Evolutionary conservation across 92 coral and sea anemone species (phyloP).

Genomic region (Parazoanthus swiftii): DNA sequence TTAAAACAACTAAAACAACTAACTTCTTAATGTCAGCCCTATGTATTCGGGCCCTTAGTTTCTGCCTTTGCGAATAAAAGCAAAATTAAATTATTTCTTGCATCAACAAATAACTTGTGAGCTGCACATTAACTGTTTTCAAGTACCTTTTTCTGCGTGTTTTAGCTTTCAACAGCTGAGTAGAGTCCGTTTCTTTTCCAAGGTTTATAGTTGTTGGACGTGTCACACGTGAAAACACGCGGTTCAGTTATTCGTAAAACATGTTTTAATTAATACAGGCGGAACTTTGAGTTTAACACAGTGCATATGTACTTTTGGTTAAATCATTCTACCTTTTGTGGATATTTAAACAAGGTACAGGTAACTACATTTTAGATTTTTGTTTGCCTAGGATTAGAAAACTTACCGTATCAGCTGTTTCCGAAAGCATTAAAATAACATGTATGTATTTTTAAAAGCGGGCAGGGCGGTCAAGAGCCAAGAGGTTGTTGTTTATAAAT

Average conservation of each 20-base stretch:
- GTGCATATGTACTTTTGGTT: constrained; percentile 26
- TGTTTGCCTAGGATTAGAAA: constrained; percentile 24
- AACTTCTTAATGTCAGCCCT: constrained; percentile 25
- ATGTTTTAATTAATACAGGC: constrained; percentile 15
- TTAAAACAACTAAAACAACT: constrained; percentile 30
- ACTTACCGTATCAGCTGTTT: constrained; percentile 26
- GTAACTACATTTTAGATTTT: constrained; percentile 31
- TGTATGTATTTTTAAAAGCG: constrained; percentile 15
- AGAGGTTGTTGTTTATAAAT: constrained; percentile 23
- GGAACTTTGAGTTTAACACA: constrained; percentile 33
- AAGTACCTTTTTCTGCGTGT: constrained; percentile 15
- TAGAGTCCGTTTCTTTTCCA: constrained; percentile 25
- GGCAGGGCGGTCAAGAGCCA: constrained; percentile 19
- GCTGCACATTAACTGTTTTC: constrained; percentile 27
- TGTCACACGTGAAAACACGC: constrained; percentile 31
- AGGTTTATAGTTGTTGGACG: constrained; percentile 32
- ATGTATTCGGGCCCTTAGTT: constrained; percentile 22
- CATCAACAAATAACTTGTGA: constrained; percentile 21
- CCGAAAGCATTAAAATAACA: constrained; percentile 29
- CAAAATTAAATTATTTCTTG: constrained; percentile 6
- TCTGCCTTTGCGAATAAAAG: constrained; percentile 22
- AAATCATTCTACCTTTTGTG: constrained; percentile 9
- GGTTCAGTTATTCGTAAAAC: constrained; percentile 27
- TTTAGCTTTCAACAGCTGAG: constrained; percentile 14
- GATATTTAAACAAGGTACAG: constrained; percentile 17